Conservation (phyloP, 2,797 vertebrate genomes). For the Ambastaia sidthimunki region DNA sequence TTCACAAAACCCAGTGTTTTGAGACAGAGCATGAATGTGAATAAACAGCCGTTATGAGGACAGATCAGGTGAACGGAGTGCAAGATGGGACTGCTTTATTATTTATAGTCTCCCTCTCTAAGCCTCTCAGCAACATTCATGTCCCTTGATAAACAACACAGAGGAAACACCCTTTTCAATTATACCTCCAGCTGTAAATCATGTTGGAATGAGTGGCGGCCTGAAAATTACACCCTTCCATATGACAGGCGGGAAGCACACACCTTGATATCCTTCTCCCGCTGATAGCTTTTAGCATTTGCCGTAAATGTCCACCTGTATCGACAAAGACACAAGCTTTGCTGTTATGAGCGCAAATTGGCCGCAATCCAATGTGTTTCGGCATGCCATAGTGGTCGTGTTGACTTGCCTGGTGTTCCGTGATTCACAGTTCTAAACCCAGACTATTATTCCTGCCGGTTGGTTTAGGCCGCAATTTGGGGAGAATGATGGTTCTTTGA, state of each 20-base stretch:
- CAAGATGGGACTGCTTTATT: slow-evolving; percentile 61
- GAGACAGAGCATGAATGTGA: slow-evolving; percentile 52
- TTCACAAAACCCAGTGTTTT: slow-evolving; percentile 18
- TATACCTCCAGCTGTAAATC: slow-evolving; percentile 57
- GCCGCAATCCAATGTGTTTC: slow-evolving; percentile 53
- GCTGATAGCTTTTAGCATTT: slow-evolving; percentile 71
- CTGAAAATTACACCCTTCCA: slow-evolving; percentile 53
- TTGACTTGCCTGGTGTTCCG: slow-evolving; percentile 21
- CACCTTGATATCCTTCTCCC: slow-evolving; percentile 57
- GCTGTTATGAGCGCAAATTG: slow-evolving; percentile 66
- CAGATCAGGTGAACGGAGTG: slow-evolving; percentile 51
- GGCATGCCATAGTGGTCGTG: slow-evolving; percentile 38
- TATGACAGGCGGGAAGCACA: slow-evolving; percentile 55
- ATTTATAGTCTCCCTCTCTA: slow-evolving; percentile 55
- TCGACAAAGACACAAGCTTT: slow-evolving; percentile 65
- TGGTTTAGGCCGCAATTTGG: slow-evolving; percentile 51
- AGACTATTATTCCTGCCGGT: slow-evolving; percentile 44
- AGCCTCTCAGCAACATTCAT: slow-evolving; percentile 54
- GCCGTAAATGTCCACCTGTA: slow-evolving; percentile 67
- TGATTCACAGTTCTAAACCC: slow-evolving; percentile 33
- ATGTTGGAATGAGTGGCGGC: slow-evolving; percentile 57
- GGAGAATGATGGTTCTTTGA: slow-evolving; percentile 53
- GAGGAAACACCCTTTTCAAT: slow-evolving; percentile 58
- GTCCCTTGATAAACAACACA: slow-evolving; percentile 62
- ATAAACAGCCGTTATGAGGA: slow-evolving; percentile 65